Conservation (phyloP, 2,797 vertebrate species). For the Vireo griseus region DNA sequence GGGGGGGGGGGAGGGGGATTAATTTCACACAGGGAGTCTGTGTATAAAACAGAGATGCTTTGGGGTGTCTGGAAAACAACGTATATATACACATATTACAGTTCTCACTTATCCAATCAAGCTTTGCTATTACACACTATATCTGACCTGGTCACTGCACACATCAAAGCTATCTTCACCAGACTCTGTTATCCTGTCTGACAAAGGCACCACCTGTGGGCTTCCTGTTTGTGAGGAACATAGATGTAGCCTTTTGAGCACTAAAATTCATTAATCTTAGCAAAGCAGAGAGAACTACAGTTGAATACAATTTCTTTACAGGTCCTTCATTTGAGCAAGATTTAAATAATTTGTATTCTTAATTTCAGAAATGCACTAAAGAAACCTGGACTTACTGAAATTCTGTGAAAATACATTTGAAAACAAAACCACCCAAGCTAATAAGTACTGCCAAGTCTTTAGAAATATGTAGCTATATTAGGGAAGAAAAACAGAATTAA, state of each 20-base stretch:
- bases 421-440: background rate
- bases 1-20: accelerated
- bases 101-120: background rate
- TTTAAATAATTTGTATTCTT: background rate
- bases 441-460: background rate
- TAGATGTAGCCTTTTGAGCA: background rate
- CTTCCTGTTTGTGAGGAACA: background rate
- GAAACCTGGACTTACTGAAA: background rate
- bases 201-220: background rate
- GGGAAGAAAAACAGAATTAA: background rate
- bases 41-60: background rate
- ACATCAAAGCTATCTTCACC: background rate
- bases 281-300: background rate
- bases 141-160: background rate
- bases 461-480: background rate
- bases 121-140: background rate
- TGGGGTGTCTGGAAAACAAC: background rate
- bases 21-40: background rate
- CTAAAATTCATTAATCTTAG: background rate
- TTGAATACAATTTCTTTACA: background rate
- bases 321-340: background rate
- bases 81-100: background rate
- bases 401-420: background rate
- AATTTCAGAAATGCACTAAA: background rate
- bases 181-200: background rate